A percentile compares a stretch with the other conserved stretches of the same genome.
phyloP scores from a whole-genome alignment of 2,888 invertebrate species.

The Sepiola atlantica region DNA sequence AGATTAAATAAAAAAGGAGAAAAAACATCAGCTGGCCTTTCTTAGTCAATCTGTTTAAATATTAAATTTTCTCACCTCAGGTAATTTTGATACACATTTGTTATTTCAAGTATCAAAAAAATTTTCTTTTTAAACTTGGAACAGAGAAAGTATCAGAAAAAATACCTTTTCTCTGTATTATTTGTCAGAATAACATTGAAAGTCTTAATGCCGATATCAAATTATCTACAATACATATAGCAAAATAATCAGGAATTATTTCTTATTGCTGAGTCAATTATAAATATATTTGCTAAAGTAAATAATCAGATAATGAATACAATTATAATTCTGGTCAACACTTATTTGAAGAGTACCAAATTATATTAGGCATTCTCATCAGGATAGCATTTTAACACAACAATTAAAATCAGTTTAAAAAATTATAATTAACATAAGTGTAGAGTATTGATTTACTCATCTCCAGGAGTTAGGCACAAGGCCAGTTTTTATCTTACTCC shows the following conservation, averaged over 20 bases:
- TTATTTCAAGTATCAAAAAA: not conserved
- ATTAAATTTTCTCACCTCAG: not conserved
- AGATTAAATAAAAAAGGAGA: not conserved
- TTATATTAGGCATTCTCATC: too few relatives aligned
- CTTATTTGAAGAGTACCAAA: too few relatives aligned
- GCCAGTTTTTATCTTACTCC: too few relatives aligned
- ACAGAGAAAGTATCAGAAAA: not conserved
- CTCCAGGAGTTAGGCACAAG: too few relatives aligned
- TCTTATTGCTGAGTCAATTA: not conserved
- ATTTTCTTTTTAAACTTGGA: not conserved
- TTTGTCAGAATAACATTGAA: conserved; percentile 5
- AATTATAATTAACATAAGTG: too few relatives aligned
- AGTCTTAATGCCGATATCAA: not conserved
- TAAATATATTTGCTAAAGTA: too few relatives aligned
- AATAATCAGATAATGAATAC: too few relatives aligned
- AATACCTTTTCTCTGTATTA: conserved; percentile 8
- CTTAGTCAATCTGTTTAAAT: conserved; percentile 23
- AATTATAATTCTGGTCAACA: too few relatives aligned
- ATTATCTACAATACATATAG: not conserved
- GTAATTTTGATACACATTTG: not conserved
- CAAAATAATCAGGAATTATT: not conserved
- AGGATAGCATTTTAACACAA: too few relatives aligned
- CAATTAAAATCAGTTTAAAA: too few relatives aligned
- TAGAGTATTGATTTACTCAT: too few relatives aligned
- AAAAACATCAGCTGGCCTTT: not conserved